Conservation (phyloP, 2,888 invertebrate genomes). For the Pheosia gnoma region DNA sequence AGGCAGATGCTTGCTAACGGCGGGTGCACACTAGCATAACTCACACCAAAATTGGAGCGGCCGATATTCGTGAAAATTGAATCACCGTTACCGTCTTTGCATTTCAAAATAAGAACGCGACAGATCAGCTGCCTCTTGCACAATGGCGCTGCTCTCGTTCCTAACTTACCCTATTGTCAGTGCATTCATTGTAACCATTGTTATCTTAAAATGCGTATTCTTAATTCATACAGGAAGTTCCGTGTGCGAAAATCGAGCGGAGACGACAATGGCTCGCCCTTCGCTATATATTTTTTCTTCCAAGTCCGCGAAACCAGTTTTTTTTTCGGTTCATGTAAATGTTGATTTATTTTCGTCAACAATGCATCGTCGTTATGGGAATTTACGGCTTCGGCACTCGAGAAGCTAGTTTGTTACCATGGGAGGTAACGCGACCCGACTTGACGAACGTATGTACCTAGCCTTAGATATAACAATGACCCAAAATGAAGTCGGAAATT, state of each 20-base stretch:
- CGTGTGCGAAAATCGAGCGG: slow-evolving; percentile 73
- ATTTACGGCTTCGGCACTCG: slow-evolving; percentile 60
- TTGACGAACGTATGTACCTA: slow-evolving; percentile 38
- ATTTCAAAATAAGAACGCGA: slow-evolving; percentile 55
- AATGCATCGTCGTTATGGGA: slow-evolving; percentile 74
- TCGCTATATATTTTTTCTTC: slow-evolving; percentile 49
- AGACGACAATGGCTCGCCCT: slow-evolving; percentile 65
- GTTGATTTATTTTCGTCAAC: slow-evolving; percentile 82
- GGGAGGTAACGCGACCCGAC: slow-evolving; percentile 50
- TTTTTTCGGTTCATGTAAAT: slow-evolving; percentile 73
- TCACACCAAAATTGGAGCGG: slow-evolving; percentile 49
- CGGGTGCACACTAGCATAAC: slow-evolving; percentile 34
- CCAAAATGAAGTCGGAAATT: slow-evolving; percentile 63
- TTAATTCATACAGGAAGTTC: slow-evolving; percentile 70
- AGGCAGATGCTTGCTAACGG: slow-evolving; percentile 35
- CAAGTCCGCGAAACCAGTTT: slow-evolving; percentile 69
- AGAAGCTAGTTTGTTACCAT: slow-evolving; percentile 51
- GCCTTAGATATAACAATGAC: slow-evolving; percentile 49
- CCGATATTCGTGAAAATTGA: slow-evolving; percentile 54
- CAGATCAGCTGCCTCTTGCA: slow-evolving; percentile 70
- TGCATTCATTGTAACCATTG: slow-evolving; percentile 64
- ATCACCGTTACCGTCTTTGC: slow-evolving; percentile 55
- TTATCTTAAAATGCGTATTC: slow-evolving; percentile 68
- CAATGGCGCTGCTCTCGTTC: slow-evolving; percentile 70
- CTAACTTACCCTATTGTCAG: slow-evolving; percentile 60